Evolutionary conservation across 2,888 invertebrate genomes (phyloP).

Genomic region (Ariolimax columbianus): DNA sequence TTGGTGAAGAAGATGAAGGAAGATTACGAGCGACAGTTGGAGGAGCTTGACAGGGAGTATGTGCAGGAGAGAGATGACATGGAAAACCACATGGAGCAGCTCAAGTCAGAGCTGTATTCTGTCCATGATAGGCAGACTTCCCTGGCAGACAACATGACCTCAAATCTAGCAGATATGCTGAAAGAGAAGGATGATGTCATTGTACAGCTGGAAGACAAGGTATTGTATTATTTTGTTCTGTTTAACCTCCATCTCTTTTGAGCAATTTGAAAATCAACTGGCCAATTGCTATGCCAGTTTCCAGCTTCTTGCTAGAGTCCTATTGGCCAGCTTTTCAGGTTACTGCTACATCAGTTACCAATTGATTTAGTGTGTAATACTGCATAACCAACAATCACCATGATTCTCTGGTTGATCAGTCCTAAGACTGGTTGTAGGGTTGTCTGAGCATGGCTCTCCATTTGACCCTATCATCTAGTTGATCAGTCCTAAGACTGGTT

Average conservation of each 20-base stretch:
- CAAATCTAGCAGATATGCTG: slow-evolving; percentile 81
- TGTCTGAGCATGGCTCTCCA: no score
- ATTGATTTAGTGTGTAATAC: no score
- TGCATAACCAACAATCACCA: no score
- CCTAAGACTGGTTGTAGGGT: no score
- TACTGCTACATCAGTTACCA: no score
- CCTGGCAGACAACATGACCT: slow-evolving; percentile 71
- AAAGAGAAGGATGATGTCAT: slow-evolving; percentile 93
- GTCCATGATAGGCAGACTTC: slow-evolving; percentile 86
- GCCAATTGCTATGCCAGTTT: no score
- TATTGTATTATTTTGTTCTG: background rate
- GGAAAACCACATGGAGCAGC: slow-evolving; percentile 84
- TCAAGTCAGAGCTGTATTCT: slow-evolving; percentile 86
- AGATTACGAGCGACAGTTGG: slow-evolving; percentile 67
- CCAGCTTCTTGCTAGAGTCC: no score
- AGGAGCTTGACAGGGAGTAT: slow-evolving; percentile 71
- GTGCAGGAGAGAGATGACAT: slow-evolving; percentile 74
- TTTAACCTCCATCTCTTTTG: background rate
- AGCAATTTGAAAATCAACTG: no score
- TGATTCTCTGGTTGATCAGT: no score
- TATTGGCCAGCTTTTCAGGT: no score
- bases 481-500: no score
- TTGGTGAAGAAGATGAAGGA: slow-evolving; percentile 65
- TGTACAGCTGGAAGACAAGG: slow-evolving; percentile 91
- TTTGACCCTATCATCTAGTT: no score